Conservation (phyloP, 2,113 vertebrate genomes). For the Perognathus longimembris region DNA sequence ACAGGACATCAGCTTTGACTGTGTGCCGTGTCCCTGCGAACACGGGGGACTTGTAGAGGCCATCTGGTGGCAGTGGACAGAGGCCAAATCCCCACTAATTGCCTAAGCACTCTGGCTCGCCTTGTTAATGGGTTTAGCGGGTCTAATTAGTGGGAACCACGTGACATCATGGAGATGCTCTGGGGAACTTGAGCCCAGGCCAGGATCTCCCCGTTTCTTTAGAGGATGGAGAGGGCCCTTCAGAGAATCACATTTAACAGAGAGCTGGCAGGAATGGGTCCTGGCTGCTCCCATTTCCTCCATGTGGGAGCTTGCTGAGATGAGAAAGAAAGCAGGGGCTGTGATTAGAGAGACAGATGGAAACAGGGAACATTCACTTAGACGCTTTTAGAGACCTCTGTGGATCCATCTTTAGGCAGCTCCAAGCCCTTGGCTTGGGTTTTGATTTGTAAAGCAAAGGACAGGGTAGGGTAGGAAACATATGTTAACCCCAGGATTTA, state of each 20-base stretch:
- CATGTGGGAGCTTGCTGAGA: conserved; percentile 13
- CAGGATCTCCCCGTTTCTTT: background rate
- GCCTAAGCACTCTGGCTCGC: conserved; percentile 8
- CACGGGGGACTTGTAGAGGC: background rate
- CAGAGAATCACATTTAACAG: background rate
- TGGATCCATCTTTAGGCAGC: conserved; percentile 5
- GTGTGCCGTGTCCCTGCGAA: conserved; percentile 47
- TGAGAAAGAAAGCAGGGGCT: background rate
- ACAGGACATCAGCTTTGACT: conserved; percentile 18
- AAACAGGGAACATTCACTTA: background rate
- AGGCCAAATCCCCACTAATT: conserved; percentile 71
- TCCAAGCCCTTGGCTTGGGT: background rate
- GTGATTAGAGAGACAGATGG: conserved; percentile 58
- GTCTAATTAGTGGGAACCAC: conserved; percentile 23
- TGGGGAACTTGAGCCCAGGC: conserved; percentile 6
- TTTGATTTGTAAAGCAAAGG: conserved; percentile 44
- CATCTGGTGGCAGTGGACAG: conserved; percentile 74
- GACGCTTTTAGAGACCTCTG: background rate
- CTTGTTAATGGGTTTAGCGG: conserved; percentile 26
- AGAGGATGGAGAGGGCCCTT: conserved; percentile 20
- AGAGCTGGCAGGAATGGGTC: background rate
- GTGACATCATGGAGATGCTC: background rate
- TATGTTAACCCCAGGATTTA: conserved; percentile 48
- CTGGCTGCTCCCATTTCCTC: background rate
- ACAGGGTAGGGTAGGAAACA: background rate